Evolutionary conservation across 2,888 invertebrate genomes (phyloP).

Genomic region (Alsophila aescularia): DNA sequence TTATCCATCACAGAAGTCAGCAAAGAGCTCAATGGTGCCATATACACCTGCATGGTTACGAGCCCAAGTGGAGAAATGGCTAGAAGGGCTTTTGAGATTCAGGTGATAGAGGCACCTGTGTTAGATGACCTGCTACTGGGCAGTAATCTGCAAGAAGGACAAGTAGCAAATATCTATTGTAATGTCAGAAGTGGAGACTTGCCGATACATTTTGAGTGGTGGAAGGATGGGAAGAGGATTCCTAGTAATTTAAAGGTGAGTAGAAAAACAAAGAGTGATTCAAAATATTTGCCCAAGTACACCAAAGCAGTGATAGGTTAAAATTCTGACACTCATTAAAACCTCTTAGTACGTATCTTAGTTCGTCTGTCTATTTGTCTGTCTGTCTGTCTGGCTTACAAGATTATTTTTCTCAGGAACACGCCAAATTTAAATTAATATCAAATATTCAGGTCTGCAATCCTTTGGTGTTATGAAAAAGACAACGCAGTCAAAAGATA

Average conservation of each 20-base stretch:
- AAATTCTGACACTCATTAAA: no score
- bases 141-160: conserved; percentile 91
- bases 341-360: no score
- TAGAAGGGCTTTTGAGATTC: conserved; percentile 85
- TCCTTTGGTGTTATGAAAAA: no score
- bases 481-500: no score
- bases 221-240: conserved; percentile 87
- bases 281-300: no score
- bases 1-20: conserved; percentile 86
- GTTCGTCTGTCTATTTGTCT: no score
- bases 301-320: no score
- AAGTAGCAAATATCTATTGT: conserved; percentile 93
- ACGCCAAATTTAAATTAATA: no score
- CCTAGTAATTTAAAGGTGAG: conserved; percentile 86
- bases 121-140: conserved; percentile 93
- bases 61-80: conserved; percentile 87
- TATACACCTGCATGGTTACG: conserved; percentile 91
- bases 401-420: no score
- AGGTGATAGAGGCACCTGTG: conserved; percentile 90
- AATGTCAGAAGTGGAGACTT: conserved; percentile 89
- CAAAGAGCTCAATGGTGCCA: conserved; percentile 88
- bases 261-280: neutral
- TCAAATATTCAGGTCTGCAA: no score
- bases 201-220: conserved; percentile 89
- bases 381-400: no score